phyloP scores from a whole-genome alignment of 2,113 vertebrate species.

The Acanthisitta chloris region DNA sequence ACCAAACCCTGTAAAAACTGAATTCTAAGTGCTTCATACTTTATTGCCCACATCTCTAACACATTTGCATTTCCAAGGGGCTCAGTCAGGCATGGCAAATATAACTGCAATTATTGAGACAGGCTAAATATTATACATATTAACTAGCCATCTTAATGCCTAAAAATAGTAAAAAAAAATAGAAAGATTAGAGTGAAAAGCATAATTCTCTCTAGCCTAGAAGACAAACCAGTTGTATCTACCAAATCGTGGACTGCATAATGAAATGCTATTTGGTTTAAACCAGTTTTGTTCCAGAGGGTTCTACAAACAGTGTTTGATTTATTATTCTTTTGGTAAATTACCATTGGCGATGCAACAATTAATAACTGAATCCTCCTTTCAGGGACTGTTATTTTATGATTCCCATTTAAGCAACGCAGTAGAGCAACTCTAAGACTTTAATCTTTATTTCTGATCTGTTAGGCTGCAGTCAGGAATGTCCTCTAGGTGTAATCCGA shows the following conservation, averaged over 20 bases:
- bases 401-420: neutral
- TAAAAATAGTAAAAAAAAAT: neutral
- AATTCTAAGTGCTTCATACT: neutral
- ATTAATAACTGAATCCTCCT: neutral
- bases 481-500: constrained; percentile 22
- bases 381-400: neutral
- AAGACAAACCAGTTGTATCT: neutral
- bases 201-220: neutral
- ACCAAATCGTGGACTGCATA: neutral
- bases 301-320: neutral
- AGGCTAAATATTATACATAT: neutral
- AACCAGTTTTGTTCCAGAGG: neutral
- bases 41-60: neutral
- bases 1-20: neutral
- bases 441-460: neutral
- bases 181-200: neutral
- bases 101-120: neutral
- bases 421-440: neutral
- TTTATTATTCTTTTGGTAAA: neutral
- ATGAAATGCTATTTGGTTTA: neutral
- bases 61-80: neutral
- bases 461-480: neutral
- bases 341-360: neutral
- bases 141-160: neutral
- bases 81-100: neutral